Percentiles rank a stretch among this genome's conserved stretches.
Conservation (phyloP, 1,140 invertebrate species). For the Orius laevigatus region DNA sequence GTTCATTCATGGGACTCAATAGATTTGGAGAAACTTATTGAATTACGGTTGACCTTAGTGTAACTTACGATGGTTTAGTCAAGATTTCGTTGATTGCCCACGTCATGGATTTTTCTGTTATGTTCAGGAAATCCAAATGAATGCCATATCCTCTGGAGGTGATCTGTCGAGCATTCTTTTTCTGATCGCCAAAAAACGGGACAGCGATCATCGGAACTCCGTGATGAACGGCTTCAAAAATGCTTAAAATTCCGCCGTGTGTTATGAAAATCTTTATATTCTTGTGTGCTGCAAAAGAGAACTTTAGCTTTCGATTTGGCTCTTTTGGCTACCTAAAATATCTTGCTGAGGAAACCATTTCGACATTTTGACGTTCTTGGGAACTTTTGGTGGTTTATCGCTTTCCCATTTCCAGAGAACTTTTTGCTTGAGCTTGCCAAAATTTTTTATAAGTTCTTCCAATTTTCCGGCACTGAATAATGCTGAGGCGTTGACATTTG, state of each 20-base stretch:
- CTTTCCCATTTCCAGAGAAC: slow-evolving; percentile 25
- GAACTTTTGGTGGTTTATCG: slow-evolving; percentile 25
- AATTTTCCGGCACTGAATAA: slow-evolving; percentile 10
- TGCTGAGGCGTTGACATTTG: slow-evolving; percentile 18
- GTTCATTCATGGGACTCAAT: too few species aligned
- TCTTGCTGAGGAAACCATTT: slow-evolving; percentile 57
- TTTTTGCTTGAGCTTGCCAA: slow-evolving; percentile 21
- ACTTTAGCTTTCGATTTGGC: background rate
- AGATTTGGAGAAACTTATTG: too few species aligned
- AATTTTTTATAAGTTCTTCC: slow-evolving; percentile 18
- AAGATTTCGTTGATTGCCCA: slow-evolving; percentile 14
- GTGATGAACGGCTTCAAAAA: slow-evolving; percentile 50
- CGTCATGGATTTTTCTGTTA: slow-evolving; percentile 10
- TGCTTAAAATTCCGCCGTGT: slow-evolving; percentile 52
- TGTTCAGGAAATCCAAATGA: slow-evolving; percentile 7
- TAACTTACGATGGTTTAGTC: slow-evolving; percentile 13
- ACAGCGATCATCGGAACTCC: slow-evolving; percentile 51
- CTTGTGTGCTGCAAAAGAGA: slow-evolving; percentile 35
- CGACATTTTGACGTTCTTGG: slow-evolving; percentile 20
- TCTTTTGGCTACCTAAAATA: slow-evolving; percentile 35
- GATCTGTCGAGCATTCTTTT: slow-evolving; percentile 29
- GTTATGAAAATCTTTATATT: slow-evolving; percentile 52
- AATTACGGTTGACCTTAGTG: too few species aligned
- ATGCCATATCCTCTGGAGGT: slow-evolving; percentile 9
- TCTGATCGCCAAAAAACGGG: slow-evolving; percentile 48